Evolutionary conservation across 2,797 vertebrate genomes (phyloP).

Genomic region (Gymnopithys bicolor): DNA sequence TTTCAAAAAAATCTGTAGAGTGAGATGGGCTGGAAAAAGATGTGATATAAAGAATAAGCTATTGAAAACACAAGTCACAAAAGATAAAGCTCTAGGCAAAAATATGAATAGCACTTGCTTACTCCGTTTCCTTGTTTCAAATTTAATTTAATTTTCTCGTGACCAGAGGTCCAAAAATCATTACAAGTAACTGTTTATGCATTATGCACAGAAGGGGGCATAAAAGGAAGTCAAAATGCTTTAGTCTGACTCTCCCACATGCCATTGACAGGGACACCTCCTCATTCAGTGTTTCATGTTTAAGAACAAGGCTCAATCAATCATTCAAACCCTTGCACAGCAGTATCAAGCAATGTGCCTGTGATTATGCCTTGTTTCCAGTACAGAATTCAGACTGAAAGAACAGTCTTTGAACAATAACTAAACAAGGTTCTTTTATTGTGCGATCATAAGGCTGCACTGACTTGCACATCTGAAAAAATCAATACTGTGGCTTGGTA

Average conservation of each 20-base stretch:
- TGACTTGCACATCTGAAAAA: not conserved
- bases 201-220: not conserved
- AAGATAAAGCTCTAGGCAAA: conserved; percentile 30
- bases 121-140: conserved; percentile 11
- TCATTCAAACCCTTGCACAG: not conserved
- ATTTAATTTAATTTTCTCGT: conserved; percentile 1
- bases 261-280: not conserved
- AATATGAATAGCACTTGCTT: not conserved
- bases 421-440: not conserved
- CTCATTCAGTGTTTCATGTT: not conserved
- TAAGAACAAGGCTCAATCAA: not conserved
- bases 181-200: conserved; percentile 16
- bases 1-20: not conserved
- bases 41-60: not conserved
- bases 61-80: conserved; percentile 1
- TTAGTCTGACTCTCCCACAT: not conserved
- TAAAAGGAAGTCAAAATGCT: not conserved
- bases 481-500: not conserved
- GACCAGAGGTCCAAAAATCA: conserved; percentile 8
- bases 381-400: not conserved
- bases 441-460: not conserved
- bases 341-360: not conserved
- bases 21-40: not conserved
- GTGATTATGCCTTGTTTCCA: conserved; percentile 1
- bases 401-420: not conserved